Base-by-base conservation (phyloP, 2,888 invertebrate genomes). In the Sinelater perroti region DNA sequence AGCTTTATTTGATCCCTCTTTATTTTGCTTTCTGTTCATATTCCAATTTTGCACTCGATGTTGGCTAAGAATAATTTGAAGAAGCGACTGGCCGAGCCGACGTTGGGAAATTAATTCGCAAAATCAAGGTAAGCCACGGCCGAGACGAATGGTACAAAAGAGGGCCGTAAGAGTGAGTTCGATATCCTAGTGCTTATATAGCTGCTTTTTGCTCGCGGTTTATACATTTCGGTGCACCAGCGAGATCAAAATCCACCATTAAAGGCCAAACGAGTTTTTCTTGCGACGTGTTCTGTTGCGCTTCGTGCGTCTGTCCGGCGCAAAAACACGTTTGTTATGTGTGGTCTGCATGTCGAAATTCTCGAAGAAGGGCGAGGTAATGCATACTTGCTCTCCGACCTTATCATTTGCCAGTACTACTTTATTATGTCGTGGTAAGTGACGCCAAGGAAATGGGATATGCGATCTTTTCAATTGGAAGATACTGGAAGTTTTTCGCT, bases 251-350 rank as follows among this genome's bases (percentile, higher is more conserved):
- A 53, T 42, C 47, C 31, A 18, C 42, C 30, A 52, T 35, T 35
- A 50, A 45, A 51, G 17, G 57, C 52, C 40, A 58, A 58, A 58
- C 58, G 52, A 30, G 57, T 57, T 57, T 49, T 52, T 57, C 24
- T 42, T 42, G 21, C 14, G 18, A 13, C 36, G 18, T 36, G 13
- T 36, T 13, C 36, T 18, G 36, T 11, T 36, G 36, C 36, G 36
- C 36, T 36, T 36, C 36, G 36, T 36, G 36, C 36, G 18, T 18
- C 36, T 18, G 36, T 36, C 18, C 18, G 18, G 18, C 8, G 14
- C 18, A 36, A 36, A 36, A 36, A 36, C 36, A 36, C 17, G 36
- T 36, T 36, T 36, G 18, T 18, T 36, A 36, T 18, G 36, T 36
- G 36, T 36, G 36, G 36, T 36, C 36, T 18, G 6, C n/a, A n/a